Evolutionary conservation across 1,140 invertebrate species (phyloP).

Genomic region (Drosophila punjabiensis): DNA sequence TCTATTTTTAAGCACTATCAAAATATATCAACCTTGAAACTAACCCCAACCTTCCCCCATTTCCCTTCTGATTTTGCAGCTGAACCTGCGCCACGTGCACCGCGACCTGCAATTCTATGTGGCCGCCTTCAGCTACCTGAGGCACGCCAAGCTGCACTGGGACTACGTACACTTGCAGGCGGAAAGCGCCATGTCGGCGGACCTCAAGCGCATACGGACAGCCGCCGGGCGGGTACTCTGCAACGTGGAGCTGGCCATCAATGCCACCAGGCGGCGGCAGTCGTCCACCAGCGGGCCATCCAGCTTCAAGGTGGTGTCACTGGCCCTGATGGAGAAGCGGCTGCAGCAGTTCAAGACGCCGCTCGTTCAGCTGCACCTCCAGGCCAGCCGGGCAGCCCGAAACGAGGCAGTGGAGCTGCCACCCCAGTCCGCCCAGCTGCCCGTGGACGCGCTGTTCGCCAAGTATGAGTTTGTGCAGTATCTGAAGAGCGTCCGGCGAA

Average conservation of each 20-base stretch:
- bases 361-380: conserved; percentile 38
- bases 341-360: conserved; percentile 50
- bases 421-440: conserved; percentile 3
- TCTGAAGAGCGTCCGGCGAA: conserved; percentile 40
- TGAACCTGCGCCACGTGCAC: conserved; percentile 62
- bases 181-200: conserved; percentile 34
- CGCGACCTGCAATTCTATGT: conserved; percentile 72
- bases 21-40: not conserved
- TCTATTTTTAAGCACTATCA: not conserved
- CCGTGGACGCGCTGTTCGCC: conserved; percentile 43
- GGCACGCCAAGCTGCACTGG: conserved; percentile 57
- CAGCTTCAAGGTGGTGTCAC: conserved; percentile 31
- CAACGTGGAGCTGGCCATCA: conserved; percentile 65
- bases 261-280: conserved; percentile 30
- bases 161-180: conserved; percentile 41
- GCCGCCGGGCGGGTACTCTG: conserved; percentile 57
- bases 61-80: conserved; percentile 36
- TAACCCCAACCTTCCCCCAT: not conserved
- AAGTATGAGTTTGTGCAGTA: conserved; percentile 59
- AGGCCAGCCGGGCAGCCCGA: conserved; percentile 44
- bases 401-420: conserved; percentile 1
- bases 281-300: not conserved
- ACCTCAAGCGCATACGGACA: conserved; percentile 42
- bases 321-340: conserved; percentile 46
- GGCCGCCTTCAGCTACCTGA: conserved; percentile 68